Evolutionary conservation across 2,797 vertebrate genomes (phyloP), one percentile per base, ranked within the genome.

Genomic region (Gallinago solitaria): DNA sequence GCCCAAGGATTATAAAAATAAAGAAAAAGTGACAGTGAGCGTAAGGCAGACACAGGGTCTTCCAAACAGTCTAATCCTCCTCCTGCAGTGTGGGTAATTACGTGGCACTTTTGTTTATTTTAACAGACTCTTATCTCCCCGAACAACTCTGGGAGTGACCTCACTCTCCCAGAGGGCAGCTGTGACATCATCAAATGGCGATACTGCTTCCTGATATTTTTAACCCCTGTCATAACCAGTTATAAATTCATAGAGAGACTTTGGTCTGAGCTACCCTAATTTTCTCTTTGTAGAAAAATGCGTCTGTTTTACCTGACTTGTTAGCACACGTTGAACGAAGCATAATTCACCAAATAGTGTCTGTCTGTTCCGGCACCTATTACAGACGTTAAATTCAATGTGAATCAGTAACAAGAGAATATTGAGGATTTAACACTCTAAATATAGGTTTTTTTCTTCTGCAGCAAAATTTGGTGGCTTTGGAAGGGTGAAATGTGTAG

Each of bases 91-190:
- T 97, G 96, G 93, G 97, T 95, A 97, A 97, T 98, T 98, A 97
- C 84, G 92, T 94, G 93, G 98, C 97, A 97, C 96, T 95, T 70
- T 91, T 98, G 98, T 98, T 98, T 98, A 97, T 98, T 98, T 98
- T 98, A 97, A 97, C 95, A 96, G 96, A 64, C 97, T 93, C 97
- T 98, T 98, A 99, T 99, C 98, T 97, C 94, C 95, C 90, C 85
- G 68, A 86, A 90, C 95, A 97, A 88, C 96, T 95, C 96, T 91
- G 94, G 95, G 95, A 95, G 98, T 98, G 98, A 98, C 97, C 98
- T 98, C 97, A 97, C 93, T 96, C 96, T 98, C 98, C 96, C 97
- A 50, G 89, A 83, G 82, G 98, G 95, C 74, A 84, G 78, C 90
- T 64, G 76, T 97, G 98, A 97, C 97, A 96, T 97, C 97, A 98